These are phyloP conservation scores for Oscheius sp. DNA, from an alignment of 1,140 invertebrate species.

Conservation along the genomic window DNA sequence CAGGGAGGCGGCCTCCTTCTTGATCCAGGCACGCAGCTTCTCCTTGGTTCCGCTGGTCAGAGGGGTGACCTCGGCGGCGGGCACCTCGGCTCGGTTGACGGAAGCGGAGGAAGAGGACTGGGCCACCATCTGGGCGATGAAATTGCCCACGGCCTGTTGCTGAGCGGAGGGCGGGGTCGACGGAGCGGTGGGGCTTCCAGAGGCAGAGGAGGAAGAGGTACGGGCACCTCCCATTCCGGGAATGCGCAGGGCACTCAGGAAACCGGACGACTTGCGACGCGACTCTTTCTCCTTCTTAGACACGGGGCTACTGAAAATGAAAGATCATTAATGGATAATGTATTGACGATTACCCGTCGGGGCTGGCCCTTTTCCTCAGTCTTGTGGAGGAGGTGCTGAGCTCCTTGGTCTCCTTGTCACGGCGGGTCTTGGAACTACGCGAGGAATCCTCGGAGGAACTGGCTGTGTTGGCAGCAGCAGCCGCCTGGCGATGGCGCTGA, in stretches of 20 bases:
- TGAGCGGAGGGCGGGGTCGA: background rate
- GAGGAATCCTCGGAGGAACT: too few species aligned
- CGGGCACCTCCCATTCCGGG: background rate
- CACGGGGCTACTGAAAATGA: background rate
- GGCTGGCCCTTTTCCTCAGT: constrained; percentile 21
- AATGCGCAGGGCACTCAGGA: constrained; percentile 28
- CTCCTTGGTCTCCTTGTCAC: background rate
- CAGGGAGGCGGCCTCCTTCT: constrained; percentile 26
- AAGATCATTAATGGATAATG: background rate
- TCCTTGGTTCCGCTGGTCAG: constrained; percentile 1
- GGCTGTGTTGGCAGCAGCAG: too few species aligned
- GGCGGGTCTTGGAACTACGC: too few species aligned
- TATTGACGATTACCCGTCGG: background rate
- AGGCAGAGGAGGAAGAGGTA: constrained; percentile 1
- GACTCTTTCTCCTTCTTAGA: constrained; percentile 35
- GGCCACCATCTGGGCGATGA: background rate
- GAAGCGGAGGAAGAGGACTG: background rate
- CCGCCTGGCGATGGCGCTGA: background rate
- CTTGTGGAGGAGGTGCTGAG: background rate
- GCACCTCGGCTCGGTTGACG: background rate
- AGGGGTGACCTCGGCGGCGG: background rate
- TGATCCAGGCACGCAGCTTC: constrained; percentile 10
- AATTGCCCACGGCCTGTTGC: background rate
- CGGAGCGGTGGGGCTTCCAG: background rate
- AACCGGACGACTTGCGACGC: constrained; percentile 21